phyloP scores from a whole-genome alignment of 2,888 invertebrate species.

The Lomographa bimaculata region DNA sequence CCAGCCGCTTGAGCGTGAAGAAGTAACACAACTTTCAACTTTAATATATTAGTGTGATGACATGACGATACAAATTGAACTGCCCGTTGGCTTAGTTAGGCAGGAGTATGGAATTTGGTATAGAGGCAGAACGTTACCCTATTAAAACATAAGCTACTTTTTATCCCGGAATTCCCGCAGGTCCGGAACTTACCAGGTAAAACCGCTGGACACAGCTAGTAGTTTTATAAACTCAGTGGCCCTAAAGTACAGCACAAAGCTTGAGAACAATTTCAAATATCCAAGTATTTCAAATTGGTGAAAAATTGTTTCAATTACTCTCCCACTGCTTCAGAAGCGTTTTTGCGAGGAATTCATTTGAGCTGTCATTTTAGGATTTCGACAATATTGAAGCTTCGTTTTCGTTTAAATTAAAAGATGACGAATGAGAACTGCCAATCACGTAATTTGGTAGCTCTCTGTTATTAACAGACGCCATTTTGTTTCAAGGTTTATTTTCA shows the following conservation, averaged over 20 bases:
- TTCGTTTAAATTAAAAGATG: slow-evolving; percentile 59
- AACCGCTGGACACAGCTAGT: too few relatives aligned
- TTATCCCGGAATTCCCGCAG: too few relatives aligned
- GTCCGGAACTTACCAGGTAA: too few relatives aligned
- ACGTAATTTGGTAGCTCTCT: slow-evolving; percentile 38
- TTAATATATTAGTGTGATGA: too few relatives aligned
- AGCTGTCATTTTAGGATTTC: slow-evolving; percentile 42
- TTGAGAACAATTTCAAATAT: slow-evolving; percentile 35
- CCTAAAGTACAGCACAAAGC: slow-evolving; percentile 18
- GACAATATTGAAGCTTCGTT: slow-evolving; percentile 48
- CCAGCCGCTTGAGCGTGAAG: too few relatives aligned
- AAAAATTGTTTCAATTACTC: slow-evolving; percentile 33
- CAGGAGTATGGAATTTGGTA: too few relatives aligned
- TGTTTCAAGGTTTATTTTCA: neutral
- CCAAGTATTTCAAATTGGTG: slow-evolving; percentile 33
- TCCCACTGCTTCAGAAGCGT: slow-evolving; percentile 28
- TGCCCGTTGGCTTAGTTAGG: too few relatives aligned
- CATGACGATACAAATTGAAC: too few relatives aligned
- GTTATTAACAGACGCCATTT: slow-evolving; percentile 23
- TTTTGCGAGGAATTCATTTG: slow-evolving; percentile 31
- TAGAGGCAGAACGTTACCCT: too few relatives aligned
- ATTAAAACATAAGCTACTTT: too few relatives aligned
- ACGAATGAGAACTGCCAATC: slow-evolving; percentile 60
- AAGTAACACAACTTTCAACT: too few relatives aligned
- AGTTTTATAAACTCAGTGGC: too few relatives aligned